These are phyloP conservation scores for Denticeps clupeoides DNA, from an alignment of 2,797 vertebrate species.

Conservation along the genomic window DNA sequence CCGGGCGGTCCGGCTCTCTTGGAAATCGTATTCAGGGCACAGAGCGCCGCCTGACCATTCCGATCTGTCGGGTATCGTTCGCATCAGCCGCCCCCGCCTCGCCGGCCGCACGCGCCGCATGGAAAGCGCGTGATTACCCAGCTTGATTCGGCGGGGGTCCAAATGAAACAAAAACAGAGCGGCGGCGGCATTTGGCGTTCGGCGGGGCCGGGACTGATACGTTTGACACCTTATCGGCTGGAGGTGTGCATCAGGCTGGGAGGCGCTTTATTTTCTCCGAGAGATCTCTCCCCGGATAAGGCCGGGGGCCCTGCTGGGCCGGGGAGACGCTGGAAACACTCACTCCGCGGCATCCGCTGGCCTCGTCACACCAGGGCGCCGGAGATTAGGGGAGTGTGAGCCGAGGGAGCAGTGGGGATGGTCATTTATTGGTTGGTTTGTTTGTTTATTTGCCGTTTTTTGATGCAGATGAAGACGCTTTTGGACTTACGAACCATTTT, in stretches of 20 bases:
- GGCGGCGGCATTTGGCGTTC: constrained; percentile 18
- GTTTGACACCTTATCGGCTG: constrained; percentile 29
- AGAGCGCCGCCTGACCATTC: constrained; percentile 16
- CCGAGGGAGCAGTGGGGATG: constrained; percentile 1
- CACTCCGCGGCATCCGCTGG: constrained; percentile 17
- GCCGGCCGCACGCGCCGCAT: constrained; percentile 8
- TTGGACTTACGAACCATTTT: too few species aligned
- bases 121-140: constrained; percentile 21
- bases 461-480: not conserved
- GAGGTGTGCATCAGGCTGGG: constrained; percentile 22
- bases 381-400: constrained; percentile 3
- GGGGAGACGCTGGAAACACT: constrained; percentile 9
- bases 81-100: not conserved
- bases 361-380: constrained; percentile 14
- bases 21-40: constrained; percentile 20
- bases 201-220: constrained; percentile 23
- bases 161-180: constrained; percentile 33
- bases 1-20: constrained; percentile 10
- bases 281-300: constrained; percentile 25
- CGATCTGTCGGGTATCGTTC: constrained; percentile 11
- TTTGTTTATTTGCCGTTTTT: not conserved
- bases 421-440: not conserved
- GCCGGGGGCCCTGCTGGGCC: constrained; percentile 11
- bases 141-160: constrained; percentile 9
- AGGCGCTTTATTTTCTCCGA: constrained; percentile 27